phyloP scores from a whole-genome alignment of 2,888 invertebrate genomes.

The Amblyteles armatorius region DNA sequence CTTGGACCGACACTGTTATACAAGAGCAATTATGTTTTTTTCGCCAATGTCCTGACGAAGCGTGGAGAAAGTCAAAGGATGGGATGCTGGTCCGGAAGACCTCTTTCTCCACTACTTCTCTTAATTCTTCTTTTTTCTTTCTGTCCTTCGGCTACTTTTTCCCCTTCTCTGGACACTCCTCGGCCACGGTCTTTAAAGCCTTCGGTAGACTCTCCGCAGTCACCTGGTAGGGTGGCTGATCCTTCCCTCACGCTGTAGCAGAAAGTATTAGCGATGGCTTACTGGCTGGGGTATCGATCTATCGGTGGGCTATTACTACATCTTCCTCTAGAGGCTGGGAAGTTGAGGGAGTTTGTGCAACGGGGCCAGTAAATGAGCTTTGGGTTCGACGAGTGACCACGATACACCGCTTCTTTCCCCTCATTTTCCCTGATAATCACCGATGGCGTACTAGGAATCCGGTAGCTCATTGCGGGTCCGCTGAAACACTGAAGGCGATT shows the following conservation, averaged over 20 bases:
- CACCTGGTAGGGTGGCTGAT: constrained; percentile 41
- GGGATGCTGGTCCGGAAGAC: constrained; percentile 14
- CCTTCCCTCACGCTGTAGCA: constrained; percentile 56
- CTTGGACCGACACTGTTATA: constrained; percentile 17
- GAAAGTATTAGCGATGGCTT: constrained; percentile 65
- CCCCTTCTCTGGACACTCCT: constrained; percentile 23
- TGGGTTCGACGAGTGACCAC: constrained; percentile 20
- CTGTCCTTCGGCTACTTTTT: constrained; percentile 17
- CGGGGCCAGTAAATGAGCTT: constrained; percentile 36
- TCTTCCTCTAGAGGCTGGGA: constrained; percentile 26
- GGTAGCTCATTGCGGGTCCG: neutral
- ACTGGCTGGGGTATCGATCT: constrained; percentile 64
- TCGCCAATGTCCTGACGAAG: constrained; percentile 21
- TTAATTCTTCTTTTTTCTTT: constrained; percentile 41
- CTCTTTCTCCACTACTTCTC: constrained; percentile 25
- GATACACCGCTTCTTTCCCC: constrained; percentile 18
- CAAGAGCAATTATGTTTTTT: constrained; percentile 27
- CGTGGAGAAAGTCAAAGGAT: constrained; percentile 6
- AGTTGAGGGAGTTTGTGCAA: constrained; percentile 52
- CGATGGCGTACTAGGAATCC: neutral
- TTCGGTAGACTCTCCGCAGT: constrained; percentile 39
- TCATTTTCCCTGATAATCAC: constrained; percentile 29
- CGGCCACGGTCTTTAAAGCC: constrained; percentile 50
- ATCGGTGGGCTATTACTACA: constrained; percentile 57
- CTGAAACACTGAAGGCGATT: neutral